These are phyloP conservation scores for Agrotis puta DNA, from an alignment of 2,888 invertebrate genomes.

Conservation along the genomic window DNA sequence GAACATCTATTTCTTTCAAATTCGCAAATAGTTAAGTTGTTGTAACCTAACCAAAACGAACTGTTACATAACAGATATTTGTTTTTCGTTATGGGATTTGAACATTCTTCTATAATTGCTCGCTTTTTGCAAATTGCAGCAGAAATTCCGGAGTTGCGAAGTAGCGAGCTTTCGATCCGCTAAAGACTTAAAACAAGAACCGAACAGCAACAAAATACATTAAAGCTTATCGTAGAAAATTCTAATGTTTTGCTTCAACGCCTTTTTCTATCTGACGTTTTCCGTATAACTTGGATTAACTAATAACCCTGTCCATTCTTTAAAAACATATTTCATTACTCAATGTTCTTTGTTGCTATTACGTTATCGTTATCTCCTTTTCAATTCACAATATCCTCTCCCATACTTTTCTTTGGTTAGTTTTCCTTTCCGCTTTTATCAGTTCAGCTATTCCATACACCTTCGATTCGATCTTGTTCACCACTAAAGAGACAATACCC, in stretches of 20 bases:
- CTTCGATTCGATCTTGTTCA: too few species aligned
- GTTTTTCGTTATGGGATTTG: constrained; percentile 38
- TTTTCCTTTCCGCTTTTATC: not conserved
- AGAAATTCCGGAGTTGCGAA: not conserved
- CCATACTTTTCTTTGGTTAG: not conserved
- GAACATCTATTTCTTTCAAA: constrained; percentile 58
- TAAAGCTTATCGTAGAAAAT: too few species aligned
- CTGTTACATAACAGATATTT: constrained; percentile 44
- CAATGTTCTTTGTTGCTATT: too few species aligned
- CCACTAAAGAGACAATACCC: not conserved
- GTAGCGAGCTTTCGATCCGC: not conserved
- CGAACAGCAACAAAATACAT: not conserved
- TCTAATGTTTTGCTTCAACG: too few species aligned
- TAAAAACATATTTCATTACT: too few species aligned
- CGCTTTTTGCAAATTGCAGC: constrained; percentile 27
- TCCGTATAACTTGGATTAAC: too few species aligned
- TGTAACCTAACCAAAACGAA: constrained; percentile 37
- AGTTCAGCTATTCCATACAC: not conserved
- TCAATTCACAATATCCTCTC: not conserved
- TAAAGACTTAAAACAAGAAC: not conserved
- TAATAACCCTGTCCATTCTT: too few species aligned
- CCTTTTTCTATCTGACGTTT: too few species aligned
- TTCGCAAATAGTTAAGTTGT: constrained; percentile 48
- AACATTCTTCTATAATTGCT: constrained; percentile 54
- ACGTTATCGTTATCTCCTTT: not conserved